Conservation (phyloP, 2,113 vertebrate genomes). For the Hylia prasina region DNA sequence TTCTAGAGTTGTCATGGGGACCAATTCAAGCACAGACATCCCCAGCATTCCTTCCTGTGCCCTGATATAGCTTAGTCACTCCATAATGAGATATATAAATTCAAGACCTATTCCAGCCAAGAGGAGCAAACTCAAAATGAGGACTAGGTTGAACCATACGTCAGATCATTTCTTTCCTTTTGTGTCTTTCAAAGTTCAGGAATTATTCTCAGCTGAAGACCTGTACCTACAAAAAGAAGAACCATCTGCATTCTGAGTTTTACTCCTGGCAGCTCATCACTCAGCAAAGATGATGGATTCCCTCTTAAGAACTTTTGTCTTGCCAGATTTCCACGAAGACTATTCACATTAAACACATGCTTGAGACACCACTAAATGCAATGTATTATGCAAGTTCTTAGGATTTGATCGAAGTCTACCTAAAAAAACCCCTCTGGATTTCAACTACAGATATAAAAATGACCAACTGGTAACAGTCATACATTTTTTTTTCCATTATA, state of each 20-base stretch:
- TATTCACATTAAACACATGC: not conserved
- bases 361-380: not conserved
- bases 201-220: not conserved
- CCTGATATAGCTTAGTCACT: not conserved
- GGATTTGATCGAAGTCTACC: not conserved
- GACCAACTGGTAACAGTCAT: not conserved
- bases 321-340: not conserved
- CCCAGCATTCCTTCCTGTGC: not conserved
- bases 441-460: not conserved
- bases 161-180: not conserved
- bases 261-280: not conserved
- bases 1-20: not conserved
- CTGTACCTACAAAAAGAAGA: not conserved
- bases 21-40: not conserved
- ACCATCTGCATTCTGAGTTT: not conserved
- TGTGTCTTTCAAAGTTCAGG: not conserved
- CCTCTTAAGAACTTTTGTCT: not conserved
- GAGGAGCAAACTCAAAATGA: not conserved
- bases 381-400: not conserved
- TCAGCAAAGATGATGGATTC: not conserved
- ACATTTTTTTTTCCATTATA: not conserved
- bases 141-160: not conserved
- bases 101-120: not conserved
- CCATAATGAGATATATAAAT: not conserved
- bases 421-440: not conserved